phyloP scores from a whole-genome alignment of 1,140 invertebrate species.

The Potamilus streckersoni region DNA sequence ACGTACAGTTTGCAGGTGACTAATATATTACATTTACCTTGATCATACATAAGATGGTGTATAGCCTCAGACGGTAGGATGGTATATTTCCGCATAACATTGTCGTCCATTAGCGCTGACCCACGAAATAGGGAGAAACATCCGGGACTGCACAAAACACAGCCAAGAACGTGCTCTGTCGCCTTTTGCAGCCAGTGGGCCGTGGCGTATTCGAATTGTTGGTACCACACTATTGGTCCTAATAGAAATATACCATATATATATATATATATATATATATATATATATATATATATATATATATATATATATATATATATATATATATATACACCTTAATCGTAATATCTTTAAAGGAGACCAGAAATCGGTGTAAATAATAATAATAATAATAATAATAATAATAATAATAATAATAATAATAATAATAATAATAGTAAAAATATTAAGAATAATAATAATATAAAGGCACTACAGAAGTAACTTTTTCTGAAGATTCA shows the following conservation, averaged over 20 bases:
- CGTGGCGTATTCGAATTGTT: slow-evolving; percentile 77
- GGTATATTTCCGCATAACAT: slow-evolving; percentile 97
- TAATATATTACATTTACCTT: slow-evolving; percentile 64
- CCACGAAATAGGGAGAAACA: slow-evolving; percentile 97
- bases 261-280: too few relatives aligned
- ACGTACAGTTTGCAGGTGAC: background rate
- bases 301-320: too few relatives aligned
- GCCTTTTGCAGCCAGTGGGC: slow-evolving; percentile 79
- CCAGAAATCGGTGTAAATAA: too few relatives aligned
- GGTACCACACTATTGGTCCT: slow-evolving; percentile 90
- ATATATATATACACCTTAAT: too few relatives aligned
- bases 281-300: too few relatives aligned
- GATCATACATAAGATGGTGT: slow-evolving; percentile 77
- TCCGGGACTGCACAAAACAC: slow-evolving; percentile 82
- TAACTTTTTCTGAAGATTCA: too few relatives aligned
- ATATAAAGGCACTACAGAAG: too few relatives aligned
- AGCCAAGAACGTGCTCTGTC: slow-evolving; percentile 76
- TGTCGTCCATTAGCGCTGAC: slow-evolving; percentile 96
- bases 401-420: too few relatives aligned
- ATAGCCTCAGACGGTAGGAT: slow-evolving; percentile 71
- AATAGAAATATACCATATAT: background rate
- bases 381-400: too few relatives aligned
- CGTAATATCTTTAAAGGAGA: too few relatives aligned
- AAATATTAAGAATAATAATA: too few relatives aligned
- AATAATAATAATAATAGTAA: too few relatives aligned